A percentile compares a stretch with the other conserved stretches of the same genome.
These are phyloP conservation scores for Tangara arthus DNA, from an alignment of 2,797 vertebrate genomes.

Conservation along the genomic window DNA sequence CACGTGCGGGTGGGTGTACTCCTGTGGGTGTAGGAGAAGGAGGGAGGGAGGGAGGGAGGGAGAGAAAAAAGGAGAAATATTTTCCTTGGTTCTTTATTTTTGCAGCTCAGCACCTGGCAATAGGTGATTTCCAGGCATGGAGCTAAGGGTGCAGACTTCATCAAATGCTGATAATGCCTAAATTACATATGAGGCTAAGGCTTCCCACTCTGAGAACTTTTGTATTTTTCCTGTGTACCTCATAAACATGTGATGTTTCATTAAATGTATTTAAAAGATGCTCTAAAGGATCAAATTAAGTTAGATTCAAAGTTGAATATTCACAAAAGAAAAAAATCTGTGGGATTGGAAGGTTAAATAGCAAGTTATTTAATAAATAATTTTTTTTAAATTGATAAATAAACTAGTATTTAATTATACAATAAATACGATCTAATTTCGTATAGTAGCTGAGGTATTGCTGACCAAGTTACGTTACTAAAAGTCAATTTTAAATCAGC, in stretches of 20 bases:
- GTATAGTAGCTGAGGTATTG: background rate
- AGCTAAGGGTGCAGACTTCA: background rate
- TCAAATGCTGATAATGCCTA: background rate
- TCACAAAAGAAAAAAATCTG: background rate
- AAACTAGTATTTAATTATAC: background rate
- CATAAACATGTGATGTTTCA: background rate
- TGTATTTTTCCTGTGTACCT: background rate
- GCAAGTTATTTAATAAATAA: background rate
- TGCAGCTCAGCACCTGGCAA: background rate
- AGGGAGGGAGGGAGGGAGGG: background rate
- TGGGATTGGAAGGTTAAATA: background rate
- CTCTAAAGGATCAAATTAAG: background rate
- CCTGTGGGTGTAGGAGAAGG: background rate
- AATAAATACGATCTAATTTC: background rate
- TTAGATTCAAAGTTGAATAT: background rate
- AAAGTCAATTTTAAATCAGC: background rate
- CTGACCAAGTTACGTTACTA: background rate
- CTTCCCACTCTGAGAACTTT: background rate
- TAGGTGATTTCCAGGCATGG: background rate
- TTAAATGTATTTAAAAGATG: background rate
- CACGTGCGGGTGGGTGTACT: background rate
- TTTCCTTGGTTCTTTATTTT: background rate
- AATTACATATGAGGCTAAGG: background rate
- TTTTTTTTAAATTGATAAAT: background rate
- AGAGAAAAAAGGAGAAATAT: background rate